Evolutionary conservation across 2,888 invertebrate species (phyloP), one percentile per base, ranked within the genome.

Genomic region (Chrysina gloriosa): DNA sequence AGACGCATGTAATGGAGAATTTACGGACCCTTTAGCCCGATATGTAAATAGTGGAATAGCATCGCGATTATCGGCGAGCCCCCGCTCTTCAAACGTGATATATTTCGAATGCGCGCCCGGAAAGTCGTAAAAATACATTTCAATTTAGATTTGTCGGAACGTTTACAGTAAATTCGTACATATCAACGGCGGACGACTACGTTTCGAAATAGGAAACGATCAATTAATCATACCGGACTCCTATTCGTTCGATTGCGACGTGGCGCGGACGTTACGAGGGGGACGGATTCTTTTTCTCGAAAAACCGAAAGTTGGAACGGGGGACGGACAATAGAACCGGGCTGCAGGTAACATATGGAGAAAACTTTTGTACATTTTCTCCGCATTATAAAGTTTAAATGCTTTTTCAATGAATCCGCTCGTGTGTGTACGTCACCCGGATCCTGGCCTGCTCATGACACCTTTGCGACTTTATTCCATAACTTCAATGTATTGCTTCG

Each of bases 311-410:
- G 21, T 34, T 39, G 54, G 16, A 65, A 65, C 52, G 36, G 36
- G 16, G 31, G 14, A 27, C 54, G 50, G 36, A 65, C 68, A 65
- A 69, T 71, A 69, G 68, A 70, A 70, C 71, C 65, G 69, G n/a
- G 67, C 72, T 74, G 70, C 71, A 70, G 65, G 72, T 70, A 72
- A 72, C 72, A 74, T 74, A 72, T 70, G 72, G 69, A 70, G 69
- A 69, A 73, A 74, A 74, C 70, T 75, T 75, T 70, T 70, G 61
- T 71, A 74, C 68, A 69, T 73, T 72, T 74, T 74, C 71, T 72
- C 68, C 27, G 68, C 72, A 73, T 74, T 74, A 75, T 75, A 73
- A 74, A 75, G 73, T 74, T 75, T 74, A 76, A 76, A 74, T 72
- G 74, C 73, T 75, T 75, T 76, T 76, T 74, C 73, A 73, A 72